Percentiles rank a stretch among this genome's conserved stretches.
phyloP scores from a whole-genome alignment of 2,797 vertebrate species.

The Aphelocoma californica region DNA sequence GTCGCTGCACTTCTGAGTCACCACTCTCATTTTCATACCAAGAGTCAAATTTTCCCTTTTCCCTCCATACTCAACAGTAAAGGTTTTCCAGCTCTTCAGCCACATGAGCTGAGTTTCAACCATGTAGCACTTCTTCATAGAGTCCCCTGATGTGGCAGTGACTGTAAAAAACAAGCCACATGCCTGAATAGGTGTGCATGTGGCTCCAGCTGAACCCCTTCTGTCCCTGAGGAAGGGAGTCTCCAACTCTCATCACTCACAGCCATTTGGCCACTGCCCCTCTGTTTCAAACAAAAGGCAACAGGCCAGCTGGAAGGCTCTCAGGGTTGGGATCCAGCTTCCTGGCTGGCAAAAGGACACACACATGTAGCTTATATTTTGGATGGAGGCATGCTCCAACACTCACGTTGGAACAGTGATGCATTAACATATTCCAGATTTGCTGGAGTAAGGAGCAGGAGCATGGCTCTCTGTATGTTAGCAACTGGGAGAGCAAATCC shows the following conservation, averaged over 20 bases:
- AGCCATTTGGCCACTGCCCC: not conserved
- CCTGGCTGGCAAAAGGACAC: not conserved
- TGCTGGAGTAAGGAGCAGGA: not conserved
- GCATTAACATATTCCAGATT: not conserved
- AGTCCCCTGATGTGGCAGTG: not conserved
- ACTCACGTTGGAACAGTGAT: not conserved
- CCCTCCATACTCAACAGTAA: not conserved
- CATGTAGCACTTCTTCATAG: not conserved
- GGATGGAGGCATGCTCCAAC: not conserved
- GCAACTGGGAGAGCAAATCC: not conserved
- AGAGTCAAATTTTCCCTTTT: not conserved
- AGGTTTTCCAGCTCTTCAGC: not conserved
- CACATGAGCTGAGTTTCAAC: not conserved
- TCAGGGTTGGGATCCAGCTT: not conserved
- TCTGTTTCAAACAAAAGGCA: not conserved
- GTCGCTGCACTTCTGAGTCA: not conserved
- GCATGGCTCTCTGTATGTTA: not conserved
- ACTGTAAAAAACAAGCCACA: fast-evolving
- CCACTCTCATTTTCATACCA: not conserved
- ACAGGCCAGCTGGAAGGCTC: not conserved
- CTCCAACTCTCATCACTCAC: not conserved
- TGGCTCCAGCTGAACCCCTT: not conserved
- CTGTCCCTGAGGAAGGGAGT: not conserved
- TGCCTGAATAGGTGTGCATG: not conserved
- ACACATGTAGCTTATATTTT: not conserved